phyloP scores from a whole-genome alignment of 2,113 vertebrate genomes.

The Pantherophis guttatus region DNA sequence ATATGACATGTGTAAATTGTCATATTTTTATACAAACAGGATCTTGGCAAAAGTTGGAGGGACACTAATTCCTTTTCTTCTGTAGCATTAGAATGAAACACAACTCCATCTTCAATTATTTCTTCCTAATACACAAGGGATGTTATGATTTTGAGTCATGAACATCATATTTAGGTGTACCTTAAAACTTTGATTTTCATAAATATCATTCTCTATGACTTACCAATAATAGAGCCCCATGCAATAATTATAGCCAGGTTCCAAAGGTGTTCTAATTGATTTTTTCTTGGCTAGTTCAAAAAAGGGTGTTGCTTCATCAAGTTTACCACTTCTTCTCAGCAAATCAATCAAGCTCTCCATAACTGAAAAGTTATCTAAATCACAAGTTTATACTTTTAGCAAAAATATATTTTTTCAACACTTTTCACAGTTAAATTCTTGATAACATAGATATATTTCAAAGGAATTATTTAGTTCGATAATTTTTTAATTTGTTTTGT shows the following conservation, averaged over 20 bases:
- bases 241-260: slow-evolving; percentile 69
- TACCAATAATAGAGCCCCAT: slow-evolving; percentile 67
- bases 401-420: neutral
- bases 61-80: neutral
- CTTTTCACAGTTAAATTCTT: neutral
- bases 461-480: neutral
- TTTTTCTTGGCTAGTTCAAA: slow-evolving; percentile 54
- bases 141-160: neutral
- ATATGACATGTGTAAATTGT: neutral
- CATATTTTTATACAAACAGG: neutral
- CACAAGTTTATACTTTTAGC: neutral
- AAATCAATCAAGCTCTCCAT: slow-evolving; percentile 59
- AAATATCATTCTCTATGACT: neutral
- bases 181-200: neutral
- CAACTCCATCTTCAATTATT: neutral
- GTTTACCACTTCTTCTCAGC: slow-evolving; percentile 62
- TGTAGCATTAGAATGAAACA: too few species aligned
- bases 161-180: neutral
- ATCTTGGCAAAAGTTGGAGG: neutral
- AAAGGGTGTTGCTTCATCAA: slow-evolving; percentile 56
- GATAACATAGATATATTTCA: neutral
- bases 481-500: neutral
- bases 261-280: slow-evolving; percentile 45
- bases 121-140: neutral
- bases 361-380: slow-evolving; percentile 62